Evolutionary conservation across 2,888 invertebrate species (phyloP).

Genomic region (Brachypterus glaber): DNA sequence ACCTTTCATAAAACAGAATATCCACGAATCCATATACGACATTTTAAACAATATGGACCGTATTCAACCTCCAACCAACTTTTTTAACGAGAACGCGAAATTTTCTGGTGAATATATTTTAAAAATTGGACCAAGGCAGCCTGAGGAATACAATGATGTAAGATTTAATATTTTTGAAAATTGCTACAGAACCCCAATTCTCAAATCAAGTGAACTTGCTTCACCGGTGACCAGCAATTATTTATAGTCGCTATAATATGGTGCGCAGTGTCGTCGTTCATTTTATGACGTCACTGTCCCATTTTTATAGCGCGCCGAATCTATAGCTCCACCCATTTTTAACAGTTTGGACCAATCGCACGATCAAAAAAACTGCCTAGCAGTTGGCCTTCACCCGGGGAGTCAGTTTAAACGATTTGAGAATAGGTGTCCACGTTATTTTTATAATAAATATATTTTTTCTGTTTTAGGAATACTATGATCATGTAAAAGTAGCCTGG

Average conservation of each 20-base stretch:
- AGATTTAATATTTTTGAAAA: conserved; percentile 11
- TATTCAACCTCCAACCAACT: conserved; percentile 39
- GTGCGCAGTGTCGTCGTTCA: no score
- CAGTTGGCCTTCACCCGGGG: no score
- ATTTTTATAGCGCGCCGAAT: no score
- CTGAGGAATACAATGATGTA: conserved; percentile 49
- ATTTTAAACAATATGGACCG: conserved; percentile 50
- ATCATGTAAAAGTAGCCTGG: conserved; percentile 59
- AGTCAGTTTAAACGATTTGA: no score
- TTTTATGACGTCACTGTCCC: no score
- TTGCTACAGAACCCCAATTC: conserved; percentile 1
- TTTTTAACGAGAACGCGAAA: conserved; percentile 44
- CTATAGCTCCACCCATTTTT: no score
- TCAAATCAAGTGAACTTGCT: background rate
- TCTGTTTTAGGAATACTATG: conserved; percentile 66
- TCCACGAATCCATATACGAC: conserved; percentile 66
- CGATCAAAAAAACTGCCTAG: no score
- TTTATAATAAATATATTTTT: conserved; percentile 20
- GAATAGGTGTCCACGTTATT: no score
- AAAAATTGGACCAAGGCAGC: conserved; percentile 42
- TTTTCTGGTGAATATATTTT: conserved; percentile 45
- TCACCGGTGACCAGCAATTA: no score
- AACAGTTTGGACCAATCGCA: no score
- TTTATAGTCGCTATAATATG: no score
- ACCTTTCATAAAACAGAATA: conserved; percentile 58